Evolutionary conservation across 2,888 invertebrate species (phyloP).

Genomic region (Tanypteryx hageni): DNA sequence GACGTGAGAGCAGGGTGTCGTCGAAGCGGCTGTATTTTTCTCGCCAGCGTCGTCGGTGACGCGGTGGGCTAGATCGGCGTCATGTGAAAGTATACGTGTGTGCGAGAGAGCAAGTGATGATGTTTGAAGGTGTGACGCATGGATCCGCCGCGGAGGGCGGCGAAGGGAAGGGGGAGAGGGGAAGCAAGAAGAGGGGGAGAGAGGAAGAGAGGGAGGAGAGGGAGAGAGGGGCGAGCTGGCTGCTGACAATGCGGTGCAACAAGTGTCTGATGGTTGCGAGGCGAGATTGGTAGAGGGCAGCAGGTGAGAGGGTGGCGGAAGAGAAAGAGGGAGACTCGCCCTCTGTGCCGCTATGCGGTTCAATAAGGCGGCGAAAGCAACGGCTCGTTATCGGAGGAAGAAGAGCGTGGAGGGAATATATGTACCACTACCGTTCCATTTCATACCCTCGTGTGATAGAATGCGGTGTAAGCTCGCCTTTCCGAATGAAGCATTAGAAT

Average conservation of each 20-base stretch:
- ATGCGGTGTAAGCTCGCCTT: too few species aligned
- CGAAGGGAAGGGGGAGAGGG: background rate
- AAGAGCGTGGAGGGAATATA: too few species aligned
- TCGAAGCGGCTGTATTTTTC: background rate
- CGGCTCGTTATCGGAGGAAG: too few species aligned
- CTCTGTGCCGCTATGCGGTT: too few species aligned
- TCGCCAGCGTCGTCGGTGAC: background rate
- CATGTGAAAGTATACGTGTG: background rate
- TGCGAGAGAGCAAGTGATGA: background rate
- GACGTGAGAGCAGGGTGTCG: background rate
- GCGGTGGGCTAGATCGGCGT: background rate
- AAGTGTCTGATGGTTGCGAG: constrained; percentile 29
- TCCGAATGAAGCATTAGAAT: too few species aligned
- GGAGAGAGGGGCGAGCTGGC: background rate
- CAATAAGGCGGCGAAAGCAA: too few species aligned
- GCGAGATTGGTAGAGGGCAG: constrained; percentile 22
- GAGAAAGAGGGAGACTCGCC: background rate
- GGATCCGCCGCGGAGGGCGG: background rate
- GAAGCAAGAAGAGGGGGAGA: background rate
- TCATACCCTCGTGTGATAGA: too few species aligned
- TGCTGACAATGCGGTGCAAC: constrained; percentile 48
- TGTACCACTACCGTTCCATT: too few species aligned
- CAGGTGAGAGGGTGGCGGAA: constrained; percentile 2
- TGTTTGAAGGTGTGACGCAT: background rate
- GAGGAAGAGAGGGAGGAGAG: background rate